A percentile compares a stretch with the other conserved stretches of the same genome.
Evolutionary conservation across 2,888 invertebrate species (phyloP).

Genomic region (Leucophenga montana): DNA sequence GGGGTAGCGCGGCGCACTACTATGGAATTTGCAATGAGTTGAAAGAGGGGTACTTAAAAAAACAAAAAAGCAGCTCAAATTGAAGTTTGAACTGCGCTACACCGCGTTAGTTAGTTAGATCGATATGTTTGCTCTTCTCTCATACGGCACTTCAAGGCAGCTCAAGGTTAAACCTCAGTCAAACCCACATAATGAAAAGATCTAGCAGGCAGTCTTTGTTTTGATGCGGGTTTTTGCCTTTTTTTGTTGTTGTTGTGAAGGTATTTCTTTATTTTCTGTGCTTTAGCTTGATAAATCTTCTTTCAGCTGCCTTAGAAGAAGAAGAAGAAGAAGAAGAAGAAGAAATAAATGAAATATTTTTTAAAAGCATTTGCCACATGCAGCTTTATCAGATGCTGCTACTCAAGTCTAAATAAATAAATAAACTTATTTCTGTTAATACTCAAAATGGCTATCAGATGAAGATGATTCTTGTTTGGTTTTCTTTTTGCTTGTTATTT

Average conservation of each 20-base stretch:
- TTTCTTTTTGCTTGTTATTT: conserved; percentile 12
- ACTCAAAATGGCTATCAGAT: conserved; percentile 13
- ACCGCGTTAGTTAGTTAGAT: too few relatives aligned
- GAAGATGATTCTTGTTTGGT: conserved; percentile 4
- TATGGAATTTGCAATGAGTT: conserved; percentile 11
- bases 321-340: too few relatives aligned
- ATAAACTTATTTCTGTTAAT: background rate
- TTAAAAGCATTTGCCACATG: conserved; percentile 12
- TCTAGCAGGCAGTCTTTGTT: background rate
- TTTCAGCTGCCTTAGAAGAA: too few relatives aligned
- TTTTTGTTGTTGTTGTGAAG: background rate
- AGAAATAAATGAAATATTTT: too few relatives aligned
- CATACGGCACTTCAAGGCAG: conserved; percentile 14
- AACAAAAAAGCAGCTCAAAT: background rate
- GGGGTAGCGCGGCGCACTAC: too few relatives aligned
- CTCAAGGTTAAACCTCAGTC: conserved; percentile 16
- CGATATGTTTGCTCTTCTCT: conserved; percentile 2
- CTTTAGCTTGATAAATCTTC: too few relatives aligned
- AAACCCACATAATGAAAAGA: conserved; percentile 14
- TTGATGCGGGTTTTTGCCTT: conserved; percentile 10
- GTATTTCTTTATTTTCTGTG: conserved; percentile 1
- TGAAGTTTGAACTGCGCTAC: conserved; percentile 11
- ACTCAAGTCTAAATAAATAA: background rate
- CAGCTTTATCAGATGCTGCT: conserved; percentile 25
- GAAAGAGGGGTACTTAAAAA: background rate